These are phyloP conservation scores for Maconellicoccus hirsutus DNA, from an alignment of 1,140 invertebrate species.

Conservation along the genomic window DNA sequence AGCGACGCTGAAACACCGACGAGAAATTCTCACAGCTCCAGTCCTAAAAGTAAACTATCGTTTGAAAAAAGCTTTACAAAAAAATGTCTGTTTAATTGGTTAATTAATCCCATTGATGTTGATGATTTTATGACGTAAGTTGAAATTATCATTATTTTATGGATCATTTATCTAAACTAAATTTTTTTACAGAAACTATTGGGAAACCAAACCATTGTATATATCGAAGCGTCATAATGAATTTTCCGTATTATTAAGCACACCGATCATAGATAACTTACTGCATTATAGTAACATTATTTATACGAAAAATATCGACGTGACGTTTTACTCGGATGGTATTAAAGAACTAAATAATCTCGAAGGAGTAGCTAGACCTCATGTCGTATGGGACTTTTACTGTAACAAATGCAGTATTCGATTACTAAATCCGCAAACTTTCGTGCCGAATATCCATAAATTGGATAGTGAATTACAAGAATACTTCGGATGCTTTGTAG, in stretches of 20 bases:
- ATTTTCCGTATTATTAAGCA: constrained; percentile 62
- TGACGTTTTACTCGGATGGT: constrained; percentile 72
- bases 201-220: constrained; percentile 70
- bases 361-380: constrained; percentile 56
- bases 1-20: neutral
- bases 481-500: constrained; percentile 84
- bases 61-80: neutral
- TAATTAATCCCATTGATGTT: constrained; percentile 51
- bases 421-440: constrained; percentile 88
- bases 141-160: neutral
- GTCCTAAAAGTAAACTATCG: neutral
- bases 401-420: constrained; percentile 80
- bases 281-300: constrained; percentile 59
- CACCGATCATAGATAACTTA: constrained; percentile 61
- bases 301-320: constrained; percentile 79
- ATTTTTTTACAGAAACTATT: constrained; percentile 41
- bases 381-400: constrained; percentile 84
- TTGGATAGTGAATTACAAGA: constrained; percentile 74
- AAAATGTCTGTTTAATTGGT: constrained; percentile 46
- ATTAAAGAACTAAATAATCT: constrained; percentile 75
- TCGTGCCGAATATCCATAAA: constrained; percentile 42
- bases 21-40: neutral
- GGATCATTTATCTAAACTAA: neutral
- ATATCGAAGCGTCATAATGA: constrained; percentile 53
- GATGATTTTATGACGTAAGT: constrained; percentile 51